These are phyloP conservation scores for Neoitamus cyanurus DNA, from an alignment of 2,888 invertebrate species.

Conservation along the genomic window DNA sequence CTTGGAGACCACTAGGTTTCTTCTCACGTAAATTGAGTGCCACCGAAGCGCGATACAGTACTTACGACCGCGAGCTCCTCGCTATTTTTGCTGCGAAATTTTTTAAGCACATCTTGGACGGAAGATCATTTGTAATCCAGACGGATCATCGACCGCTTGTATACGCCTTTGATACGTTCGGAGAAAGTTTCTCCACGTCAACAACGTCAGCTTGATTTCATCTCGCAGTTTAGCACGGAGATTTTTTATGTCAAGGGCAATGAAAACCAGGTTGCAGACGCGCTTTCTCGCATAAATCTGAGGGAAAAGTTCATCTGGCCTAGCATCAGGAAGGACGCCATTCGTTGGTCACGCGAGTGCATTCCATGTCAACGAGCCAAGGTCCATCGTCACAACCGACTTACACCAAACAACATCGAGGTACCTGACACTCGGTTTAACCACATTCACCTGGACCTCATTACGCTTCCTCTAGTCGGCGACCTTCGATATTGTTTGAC, in stretches of 20 bases:
- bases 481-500: constrained; percentile 32
- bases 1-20: constrained; percentile 61
- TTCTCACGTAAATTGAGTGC: constrained; percentile 59
- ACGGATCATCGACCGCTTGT: constrained; percentile 44
- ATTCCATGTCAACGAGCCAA: constrained; percentile 39
- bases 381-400: constrained; percentile 28
- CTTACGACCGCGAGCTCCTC: constrained; percentile 62
- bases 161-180: not conserved
- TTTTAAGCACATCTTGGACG: constrained; percentile 51
- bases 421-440: constrained; percentile 44
- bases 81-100: constrained; percentile 61
- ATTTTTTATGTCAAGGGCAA: constrained; percentile 1
- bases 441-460: constrained; percentile 45
- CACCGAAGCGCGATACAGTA: constrained; percentile 58
- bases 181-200: constrained; percentile 6
- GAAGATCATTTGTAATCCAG: constrained; percentile 40
- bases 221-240: constrained; percentile 9
- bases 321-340: not conserved
- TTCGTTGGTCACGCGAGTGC: constrained; percentile 10
- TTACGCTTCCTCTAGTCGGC: constrained; percentile 16
- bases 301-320: constrained; percentile 34
- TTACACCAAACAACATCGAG: not conserved
- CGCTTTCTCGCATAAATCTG: not conserved
- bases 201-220: not conserved
- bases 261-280: not conserved